Evolutionary conservation across 2,888 invertebrate genomes (phyloP).

Genomic region (Calliphora vomitoria): DNA sequence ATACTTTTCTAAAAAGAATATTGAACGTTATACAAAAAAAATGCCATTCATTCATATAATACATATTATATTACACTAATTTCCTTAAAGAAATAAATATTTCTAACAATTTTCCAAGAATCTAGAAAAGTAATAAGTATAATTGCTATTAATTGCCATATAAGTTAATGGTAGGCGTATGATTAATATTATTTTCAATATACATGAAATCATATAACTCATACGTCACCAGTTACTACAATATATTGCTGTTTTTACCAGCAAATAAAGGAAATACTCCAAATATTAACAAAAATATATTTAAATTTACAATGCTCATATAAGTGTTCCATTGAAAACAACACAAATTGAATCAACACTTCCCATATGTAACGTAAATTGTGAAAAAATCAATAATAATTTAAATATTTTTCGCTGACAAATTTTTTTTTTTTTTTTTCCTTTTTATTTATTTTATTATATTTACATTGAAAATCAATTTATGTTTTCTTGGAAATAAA

Average conservation of each 20-base stretch:
- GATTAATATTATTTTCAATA: not conserved
- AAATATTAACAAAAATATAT: no score
- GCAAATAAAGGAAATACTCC: no score
- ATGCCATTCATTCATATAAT: not conserved
- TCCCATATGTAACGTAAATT: no score
- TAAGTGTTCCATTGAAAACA: no score
- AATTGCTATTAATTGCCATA: not conserved
- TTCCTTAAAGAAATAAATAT: no score
- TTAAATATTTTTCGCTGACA: not conserved
- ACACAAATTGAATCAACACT: no score
- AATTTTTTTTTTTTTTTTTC: not conserved
- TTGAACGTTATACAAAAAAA: not conserved
- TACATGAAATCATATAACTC: not conserved
- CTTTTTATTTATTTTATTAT: not conserved
- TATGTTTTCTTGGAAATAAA: not conserved
- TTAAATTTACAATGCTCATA: no score
- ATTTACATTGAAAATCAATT: slow-evolving; percentile 7
- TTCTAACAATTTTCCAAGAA: no score
- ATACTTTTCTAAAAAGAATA: not conserved
- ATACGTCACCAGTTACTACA: not conserved
- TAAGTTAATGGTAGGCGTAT: not conserved
- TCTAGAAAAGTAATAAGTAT: no score
- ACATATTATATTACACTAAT: not conserved
- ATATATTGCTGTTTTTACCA: not conserved
- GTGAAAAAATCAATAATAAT: not conserved